Base-by-base conservation (phyloP, 1,140 invertebrate species). In the Atta colombica region DNA sequence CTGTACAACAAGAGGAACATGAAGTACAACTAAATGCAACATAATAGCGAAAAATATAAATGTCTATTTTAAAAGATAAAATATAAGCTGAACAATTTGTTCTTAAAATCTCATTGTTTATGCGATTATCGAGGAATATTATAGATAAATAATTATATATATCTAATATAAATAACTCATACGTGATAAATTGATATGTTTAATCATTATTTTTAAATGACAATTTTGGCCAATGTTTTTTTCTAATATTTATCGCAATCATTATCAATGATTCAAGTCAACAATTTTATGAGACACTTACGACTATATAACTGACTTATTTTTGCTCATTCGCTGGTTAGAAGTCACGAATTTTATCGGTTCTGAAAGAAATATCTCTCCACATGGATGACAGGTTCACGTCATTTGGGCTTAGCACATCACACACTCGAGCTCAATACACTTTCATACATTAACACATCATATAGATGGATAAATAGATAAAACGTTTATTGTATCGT, bases 281-380 rank as follows among this genome's bases (percentile, higher is more conserved):
- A 35, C 28, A 35, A 12, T 51, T 53, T 39, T 14, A 28, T 51
- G 14, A 66, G 18, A 68, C 12, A 14, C 28, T 51, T 68, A 35
- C 5, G 28, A 78, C 16, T 49, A 3, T 45, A n/a, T 18, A 31
- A 6, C 18, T 12, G 10, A 14, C 18, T 81, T 45, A 58, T 71
- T 21, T 58, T 58, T 71, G 10, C 35, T 58, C 18, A 14, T 81
- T 18, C 35, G 16, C 31, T 31, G 28, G 16, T 81, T 21, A 68
- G n/a, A 68, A 25, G 39, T 71, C 35, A 69, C 51, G 6, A 81
- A 71, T 81, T 81, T 81, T 81, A 81, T 81, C 21, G 51, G 21
- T 58, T 81, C 18, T 25, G 12, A 21, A 55, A 81, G 66, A 81
- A 81, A 81, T 69, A 69, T 69, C 39, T 69, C 18, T 21, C 39